Percentiles rank a stretch among this genome's conserved stretches.
phyloP scores from a whole-genome alignment of 2,113 vertebrate genomes.

The Electrona antarctica region DNA sequence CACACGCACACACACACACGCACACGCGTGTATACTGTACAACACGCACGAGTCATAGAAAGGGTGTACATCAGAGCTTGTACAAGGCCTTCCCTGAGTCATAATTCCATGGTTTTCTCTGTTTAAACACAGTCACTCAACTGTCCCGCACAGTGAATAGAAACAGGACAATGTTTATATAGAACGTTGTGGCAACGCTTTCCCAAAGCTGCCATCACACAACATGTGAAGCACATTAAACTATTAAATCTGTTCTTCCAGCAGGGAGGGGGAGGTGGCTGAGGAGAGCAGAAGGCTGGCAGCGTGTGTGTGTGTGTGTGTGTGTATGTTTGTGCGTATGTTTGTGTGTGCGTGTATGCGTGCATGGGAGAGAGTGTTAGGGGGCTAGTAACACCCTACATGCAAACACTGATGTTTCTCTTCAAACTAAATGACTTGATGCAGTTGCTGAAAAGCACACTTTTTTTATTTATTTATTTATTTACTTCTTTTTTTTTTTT shows the following conservation, averaged over 20 bases:
- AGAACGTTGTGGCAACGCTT: slow-evolving; percentile 22
- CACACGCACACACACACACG: neutral
- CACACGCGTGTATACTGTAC: neutral
- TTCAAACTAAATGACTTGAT: slow-evolving; percentile 27
- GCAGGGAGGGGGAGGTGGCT: slow-evolving; percentile 18
- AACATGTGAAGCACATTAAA: slow-evolving; percentile 45
- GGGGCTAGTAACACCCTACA: slow-evolving; percentile 18
- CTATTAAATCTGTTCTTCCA: slow-evolving; percentile 40
- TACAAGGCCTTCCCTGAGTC: slow-evolving; percentile 25
- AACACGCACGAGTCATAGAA: neutral
- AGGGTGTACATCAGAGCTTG: neutral
- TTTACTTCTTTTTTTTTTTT: neutral
- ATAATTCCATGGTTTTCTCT: slow-evolving; percentile 37
- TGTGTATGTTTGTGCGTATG: neutral
- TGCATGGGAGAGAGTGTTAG: neutral
- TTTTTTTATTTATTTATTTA: slow-evolving; percentile 19
- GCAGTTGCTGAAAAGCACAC: slow-evolving; percentile 42
- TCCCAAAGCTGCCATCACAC: slow-evolving; percentile 32
- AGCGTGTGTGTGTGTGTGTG: slow-evolving; percentile 9
- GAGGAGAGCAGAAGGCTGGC: slow-evolving; percentile 39
- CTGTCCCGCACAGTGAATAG: slow-evolving; percentile 29
- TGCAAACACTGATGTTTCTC: slow-evolving; percentile 40
- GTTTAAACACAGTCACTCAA: slow-evolving; percentile 46
- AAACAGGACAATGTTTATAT: slow-evolving; percentile 29
- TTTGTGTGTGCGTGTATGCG: slow-evolving; percentile 4